phyloP scores from a whole-genome alignment of 53 echinoderm and acorn worm species.

The Mesocentrotus franciscanus region DNA sequence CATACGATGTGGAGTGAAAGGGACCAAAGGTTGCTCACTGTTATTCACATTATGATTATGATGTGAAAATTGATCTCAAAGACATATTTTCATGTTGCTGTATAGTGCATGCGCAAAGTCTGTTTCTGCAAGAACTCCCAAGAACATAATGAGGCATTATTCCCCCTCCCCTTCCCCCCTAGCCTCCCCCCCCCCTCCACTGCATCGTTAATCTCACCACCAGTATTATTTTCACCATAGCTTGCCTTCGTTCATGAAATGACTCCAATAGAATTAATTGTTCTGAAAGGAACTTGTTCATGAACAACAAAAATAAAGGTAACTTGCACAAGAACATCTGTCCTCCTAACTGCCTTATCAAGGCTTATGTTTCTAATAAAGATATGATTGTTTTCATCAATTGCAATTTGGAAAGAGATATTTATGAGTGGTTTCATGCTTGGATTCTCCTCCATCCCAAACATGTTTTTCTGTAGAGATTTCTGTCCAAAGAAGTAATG shows the following conservation, averaged over 20 bases:
- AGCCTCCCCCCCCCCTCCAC: neutral
- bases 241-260: neutral
- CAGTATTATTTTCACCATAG: no score
- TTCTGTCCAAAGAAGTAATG: neutral
- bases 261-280: neutral
- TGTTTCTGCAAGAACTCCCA: neutral
- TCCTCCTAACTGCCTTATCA: no score
- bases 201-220: neutral
- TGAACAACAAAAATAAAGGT: neutral
- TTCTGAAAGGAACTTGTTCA: neutral
- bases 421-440: neutral
- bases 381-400: neutral
- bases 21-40: neutral
- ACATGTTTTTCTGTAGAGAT: neutral
- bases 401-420: neutral
- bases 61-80: conserved; percentile 34
- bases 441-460: neutral
- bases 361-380: no score
- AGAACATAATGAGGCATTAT: neutral
- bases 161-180: neutral
- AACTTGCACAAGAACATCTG: neutral
- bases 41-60: conserved; percentile 11
- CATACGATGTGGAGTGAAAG: neutral
- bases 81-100: conserved; percentile 7
- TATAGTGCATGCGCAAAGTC: neutral